Evolutionary conservation across 1,140 invertebrate genomes (phyloP).

Genomic region (Onthophagus taurus): DNA sequence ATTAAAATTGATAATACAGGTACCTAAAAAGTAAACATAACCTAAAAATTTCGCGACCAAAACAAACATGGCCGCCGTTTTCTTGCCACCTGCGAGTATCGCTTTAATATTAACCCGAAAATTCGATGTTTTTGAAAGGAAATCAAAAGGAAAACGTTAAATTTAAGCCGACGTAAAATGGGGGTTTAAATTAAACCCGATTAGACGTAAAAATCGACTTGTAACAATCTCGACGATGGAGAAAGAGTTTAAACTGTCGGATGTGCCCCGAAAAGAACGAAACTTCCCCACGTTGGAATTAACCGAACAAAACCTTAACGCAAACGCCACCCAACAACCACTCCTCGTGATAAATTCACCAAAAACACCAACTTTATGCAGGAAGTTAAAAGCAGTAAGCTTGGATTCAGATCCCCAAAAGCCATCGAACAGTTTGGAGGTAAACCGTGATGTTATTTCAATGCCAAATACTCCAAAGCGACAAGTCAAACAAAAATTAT

Average conservation of each 20-base stretch:
- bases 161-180: too few species aligned
- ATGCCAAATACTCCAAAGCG: constrained; percentile 38
- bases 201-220: too few species aligned
- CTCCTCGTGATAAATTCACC: constrained; percentile 34
- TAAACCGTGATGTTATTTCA: constrained; percentile 34
- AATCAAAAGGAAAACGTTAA: too few species aligned
- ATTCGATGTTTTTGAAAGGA: too few species aligned
- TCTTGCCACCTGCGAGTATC: too few species aligned
- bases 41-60: too few species aligned
- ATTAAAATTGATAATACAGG: too few species aligned
- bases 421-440: constrained; percentile 21
- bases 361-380: constrained; percentile 35
- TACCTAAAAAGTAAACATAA: too few species aligned
- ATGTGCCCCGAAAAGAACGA: constrained; percentile 23
- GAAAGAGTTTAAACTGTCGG: neutral
- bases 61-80: too few species aligned
- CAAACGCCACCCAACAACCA: constrained; percentile 19
- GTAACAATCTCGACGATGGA: constrained; percentile 3
- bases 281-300: constrained; percentile 31
- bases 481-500: constrained; percentile 29
- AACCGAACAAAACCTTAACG: constrained; percentile 12
- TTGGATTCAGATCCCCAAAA: constrained; percentile 34
- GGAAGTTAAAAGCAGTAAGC: constrained; percentile 37
- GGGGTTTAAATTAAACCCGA: too few species aligned
- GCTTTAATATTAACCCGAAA: too few species aligned